A percentile compares a stretch with the other conserved stretches of the same genome.
These are phyloP conservation scores for Platalea minor DNA, from an alignment of 2,797 vertebrate genomes.

Conservation along the genomic window DNA sequence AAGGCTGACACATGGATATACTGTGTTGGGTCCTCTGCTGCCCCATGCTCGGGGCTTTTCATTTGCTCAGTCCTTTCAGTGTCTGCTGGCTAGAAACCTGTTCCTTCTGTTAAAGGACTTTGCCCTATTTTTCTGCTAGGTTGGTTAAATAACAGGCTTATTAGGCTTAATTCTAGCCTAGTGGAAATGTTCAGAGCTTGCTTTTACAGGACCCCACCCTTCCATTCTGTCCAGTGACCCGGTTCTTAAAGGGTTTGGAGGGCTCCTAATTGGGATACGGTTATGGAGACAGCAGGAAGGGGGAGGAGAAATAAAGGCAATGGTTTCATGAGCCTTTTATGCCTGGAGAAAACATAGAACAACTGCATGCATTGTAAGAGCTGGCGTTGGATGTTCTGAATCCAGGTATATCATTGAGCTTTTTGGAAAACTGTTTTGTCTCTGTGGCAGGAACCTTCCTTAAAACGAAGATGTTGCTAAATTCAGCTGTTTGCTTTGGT, in stretches of 20 bases:
- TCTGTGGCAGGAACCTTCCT: neutral
- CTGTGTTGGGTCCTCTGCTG: neutral
- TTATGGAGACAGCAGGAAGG: neutral
- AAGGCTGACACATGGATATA: rapidly evolving
- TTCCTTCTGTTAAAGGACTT: neutral
- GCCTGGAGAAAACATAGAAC: neutral
- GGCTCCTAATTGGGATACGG: neutral
- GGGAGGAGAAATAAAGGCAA: neutral
- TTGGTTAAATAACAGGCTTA: neutral
- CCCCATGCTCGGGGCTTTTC: neutral
- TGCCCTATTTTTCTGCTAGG: neutral
- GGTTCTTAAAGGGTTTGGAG: neutral
- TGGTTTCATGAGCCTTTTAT: neutral
- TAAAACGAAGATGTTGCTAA: neutral
- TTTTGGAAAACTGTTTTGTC: neutral
- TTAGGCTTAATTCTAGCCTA: neutral
- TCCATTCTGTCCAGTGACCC: neutral
- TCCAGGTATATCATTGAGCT: neutral
- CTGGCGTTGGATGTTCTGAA: neutral
- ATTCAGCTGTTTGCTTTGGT: neutral
- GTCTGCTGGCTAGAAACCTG: neutral
- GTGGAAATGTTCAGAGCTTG: neutral
- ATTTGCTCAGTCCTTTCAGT: neutral
- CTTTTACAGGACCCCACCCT: neutral
- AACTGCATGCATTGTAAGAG: neutral